Evolutionary conservation across 2,797 vertebrate species (phyloP).

Genomic region (Discoglossus pictus): DNA sequence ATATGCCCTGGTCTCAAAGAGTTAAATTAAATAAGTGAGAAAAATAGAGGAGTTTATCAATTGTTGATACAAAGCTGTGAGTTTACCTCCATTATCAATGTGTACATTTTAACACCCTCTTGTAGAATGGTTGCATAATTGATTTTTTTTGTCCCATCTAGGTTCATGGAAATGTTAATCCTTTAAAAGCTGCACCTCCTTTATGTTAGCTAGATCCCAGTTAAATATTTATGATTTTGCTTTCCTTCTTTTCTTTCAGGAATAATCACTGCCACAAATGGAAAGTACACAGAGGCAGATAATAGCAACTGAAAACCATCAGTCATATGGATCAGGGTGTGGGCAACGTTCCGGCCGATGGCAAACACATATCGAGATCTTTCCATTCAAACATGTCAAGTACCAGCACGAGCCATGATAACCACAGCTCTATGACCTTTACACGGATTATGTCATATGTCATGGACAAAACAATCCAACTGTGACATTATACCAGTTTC

Average conservation of each 20-base stretch:
- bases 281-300: conserved; percentile 39
- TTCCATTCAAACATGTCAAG: conserved; percentile 45
- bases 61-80: conserved; percentile 4
- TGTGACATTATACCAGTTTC: too few species aligned
- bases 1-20: too few species aligned
- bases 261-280: conserved; percentile 24
- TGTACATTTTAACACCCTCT: background rate
- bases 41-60: background rate
- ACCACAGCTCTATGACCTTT: conserved; percentile 29
- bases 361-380: conserved; percentile 24
- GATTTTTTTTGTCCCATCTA: background rate
- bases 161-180: conserved; percentile 1
- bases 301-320: conserved; percentile 42
- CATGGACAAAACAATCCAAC: conserved; percentile 23
- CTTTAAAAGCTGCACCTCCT: conserved; percentile 12
- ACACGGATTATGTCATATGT: conserved; percentile 34
- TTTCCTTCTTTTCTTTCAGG: conserved; percentile 3
- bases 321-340: conserved; percentile 40
- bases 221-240: conserved; percentile 32
- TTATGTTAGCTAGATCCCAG: background rate
- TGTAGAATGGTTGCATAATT: conserved; percentile 11
- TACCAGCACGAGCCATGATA: conserved; percentile 36
- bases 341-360: conserved; percentile 28
- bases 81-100: conserved; percentile 10
- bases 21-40: too few species aligned